Evolutionary conservation across 2,888 invertebrate genomes (phyloP), one percentile per base, ranked within the genome.

Genomic region (Eupithecia tripunctaria): DNA sequence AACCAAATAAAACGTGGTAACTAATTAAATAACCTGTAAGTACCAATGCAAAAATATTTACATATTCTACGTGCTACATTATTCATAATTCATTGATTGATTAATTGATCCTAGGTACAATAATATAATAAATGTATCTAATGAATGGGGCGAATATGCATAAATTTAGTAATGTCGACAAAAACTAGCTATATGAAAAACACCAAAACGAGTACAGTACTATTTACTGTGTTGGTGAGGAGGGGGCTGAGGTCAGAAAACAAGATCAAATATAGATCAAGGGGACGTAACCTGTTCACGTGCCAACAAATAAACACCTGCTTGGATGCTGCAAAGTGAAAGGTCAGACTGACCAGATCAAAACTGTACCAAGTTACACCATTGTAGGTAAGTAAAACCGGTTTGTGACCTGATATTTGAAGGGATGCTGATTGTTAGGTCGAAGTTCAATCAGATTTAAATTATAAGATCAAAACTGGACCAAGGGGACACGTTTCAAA

Each of bases 401-500:
- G 29, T 29, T 60, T 29, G 29, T 4, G 25, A 29, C 29, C 29
- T 1, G 59, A 12, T 3, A 27, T 2, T 60, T 15, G 18, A 25
- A 63, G 41, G 68, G 67, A 73, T 70, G 67, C 70, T 70, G 67
- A 43, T 4, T 29, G 8, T 18, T 59, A 60, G 51, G 63, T 60
- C 64, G 67, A 64, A 67, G 38, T 25, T 36, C 73, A 70, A 67
- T 60, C 59, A 25, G 25, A 12, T 64, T 38, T 64, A 38, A 36
- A 65, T n/a, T 41, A 62, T 29, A 71, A 71, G 71, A 72, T 72
- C 47, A 72, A 72, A 74, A 67, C 63, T 71, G 59, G 66, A 71
- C 76, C 83, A 80, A 68, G 78, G 82, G 82, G 43, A 59, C n/a
- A 75, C 75, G 62, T 69, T 67, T 63, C 51, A 32, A 38, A 18